phyloP scores from a whole-genome alignment of 2,797 vertebrate genomes.

The Steatocranus sp. region DNA sequence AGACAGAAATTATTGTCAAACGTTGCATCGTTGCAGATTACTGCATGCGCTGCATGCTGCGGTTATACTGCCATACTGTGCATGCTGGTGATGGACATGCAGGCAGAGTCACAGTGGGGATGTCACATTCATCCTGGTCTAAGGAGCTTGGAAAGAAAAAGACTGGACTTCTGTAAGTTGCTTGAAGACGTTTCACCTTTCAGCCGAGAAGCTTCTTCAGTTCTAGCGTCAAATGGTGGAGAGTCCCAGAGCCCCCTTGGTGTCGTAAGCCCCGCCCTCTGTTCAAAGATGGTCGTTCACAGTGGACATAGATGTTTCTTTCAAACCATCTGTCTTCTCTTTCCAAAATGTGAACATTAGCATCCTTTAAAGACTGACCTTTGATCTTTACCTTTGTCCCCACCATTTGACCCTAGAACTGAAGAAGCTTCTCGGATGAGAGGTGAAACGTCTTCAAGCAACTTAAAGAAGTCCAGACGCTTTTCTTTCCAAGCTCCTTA shows the following conservation, averaged over 20 bases:
- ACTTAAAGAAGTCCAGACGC: fast-evolving
- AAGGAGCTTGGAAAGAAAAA: background rate
- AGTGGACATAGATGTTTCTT: fast-evolving
- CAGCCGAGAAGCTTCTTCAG: background rate
- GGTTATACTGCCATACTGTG: background rate
- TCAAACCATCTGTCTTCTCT: background rate
- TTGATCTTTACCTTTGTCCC: fast-evolving
- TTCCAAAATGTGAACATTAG: background rate
- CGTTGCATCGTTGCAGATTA: conserved; percentile 11
- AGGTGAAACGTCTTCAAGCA: background rate
- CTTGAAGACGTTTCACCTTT: background rate
- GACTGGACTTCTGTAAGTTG: fast-evolving
- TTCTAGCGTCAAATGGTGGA: fast-evolving
- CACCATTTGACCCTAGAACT: background rate
- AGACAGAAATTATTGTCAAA: conserved; percentile 43
- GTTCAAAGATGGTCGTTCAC: background rate
- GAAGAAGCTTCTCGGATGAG: fast-evolving
- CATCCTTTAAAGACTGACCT: background rate
- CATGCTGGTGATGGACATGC: conserved; percentile 37
- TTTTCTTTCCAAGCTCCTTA: background rate
- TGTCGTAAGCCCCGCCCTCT: background rate
- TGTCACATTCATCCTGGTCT: background rate
- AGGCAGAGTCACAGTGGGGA: background rate
- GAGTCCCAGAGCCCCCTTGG: background rate
- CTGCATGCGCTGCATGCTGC: conserved; percentile 40